Percentiles rank a stretch among this genome's conserved stretches.
These are phyloP conservation scores for Anabas testudineus DNA, from an alignment of 2,797 vertebrate genomes.

Conservation along the genomic window DNA sequence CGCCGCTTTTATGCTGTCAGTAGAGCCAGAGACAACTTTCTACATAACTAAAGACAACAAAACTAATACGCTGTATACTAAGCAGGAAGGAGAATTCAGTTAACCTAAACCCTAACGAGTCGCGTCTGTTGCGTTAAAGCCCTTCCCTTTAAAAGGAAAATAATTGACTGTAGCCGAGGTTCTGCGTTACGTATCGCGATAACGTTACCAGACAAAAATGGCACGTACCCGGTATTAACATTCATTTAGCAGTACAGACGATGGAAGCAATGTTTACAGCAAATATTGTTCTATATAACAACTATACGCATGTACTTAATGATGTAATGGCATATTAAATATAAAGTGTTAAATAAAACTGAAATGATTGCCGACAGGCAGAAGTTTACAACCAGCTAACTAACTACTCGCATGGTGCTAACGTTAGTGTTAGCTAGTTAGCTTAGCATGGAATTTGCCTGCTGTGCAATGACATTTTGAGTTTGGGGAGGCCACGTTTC, in stretches of 20 bases:
- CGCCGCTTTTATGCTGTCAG: not conserved
- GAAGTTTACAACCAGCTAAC: conserved; percentile 13
- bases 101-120: not conserved
- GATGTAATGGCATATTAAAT: too few species aligned
- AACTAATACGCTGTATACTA: not conserved
- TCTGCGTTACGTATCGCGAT: not conserved
- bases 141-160: not conserved
- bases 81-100: not conserved
- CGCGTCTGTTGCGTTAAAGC: too few species aligned
- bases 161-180: not conserved
- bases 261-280: not conserved
- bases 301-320: not conserved
- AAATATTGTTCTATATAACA: not conserved
- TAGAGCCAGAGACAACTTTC: too few species aligned
- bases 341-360: not conserved
- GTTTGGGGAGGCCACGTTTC: conserved; percentile 72
- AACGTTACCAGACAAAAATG: not conserved
- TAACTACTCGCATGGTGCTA: conserved; percentile 35
- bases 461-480: conserved; percentile 65
- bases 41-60: not conserved
- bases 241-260: not conserved
- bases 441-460: conserved; percentile 67
- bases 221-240: conserved; percentile 5
- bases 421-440: conserved; percentile 56
- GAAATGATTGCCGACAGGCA: not conserved